Base-by-base conservation (phyloP, 2,113 vertebrate genomes). In the Tragelaphus buxtoni region DNA sequence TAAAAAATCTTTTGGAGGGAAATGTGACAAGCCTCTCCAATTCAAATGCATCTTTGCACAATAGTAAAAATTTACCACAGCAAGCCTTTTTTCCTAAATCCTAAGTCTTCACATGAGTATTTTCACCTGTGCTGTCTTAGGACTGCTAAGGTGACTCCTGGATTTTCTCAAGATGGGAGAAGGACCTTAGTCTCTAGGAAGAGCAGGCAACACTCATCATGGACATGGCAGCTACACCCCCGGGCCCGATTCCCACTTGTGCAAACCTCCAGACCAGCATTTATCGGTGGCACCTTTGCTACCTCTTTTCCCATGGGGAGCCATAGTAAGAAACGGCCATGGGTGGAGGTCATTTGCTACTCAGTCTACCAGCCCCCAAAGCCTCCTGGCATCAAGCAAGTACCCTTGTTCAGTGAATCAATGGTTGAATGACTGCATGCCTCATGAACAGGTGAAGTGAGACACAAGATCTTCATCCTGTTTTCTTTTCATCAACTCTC, bases 1-100 rank as follows among this genome's bases (percentile, higher is more conserved):
- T 92, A 56, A 90, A 95, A 42, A 86, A 58, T 35, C 83, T 94
- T 94, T 96, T 51, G 86, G 95, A 98, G 74, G 97, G 81, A 98
- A 97, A 98, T 20, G 95, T 76, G 97, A 97, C 83, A 97, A 95
- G 93, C 79, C 91, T 74, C 63, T 98, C 42, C 63, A 76, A 83
- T 97, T 98, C 90, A 92, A 95, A 7, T 72, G 82, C 35, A 77
- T 91, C 35, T 95, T 76, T 95, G 55, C 3, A 97, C n/a, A 85
- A 96, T 56, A 42, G 91, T 47, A 94, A 65, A 95, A 94, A 92
- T 69, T 53, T 85, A 30, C 97, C 92, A 93, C 93, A 97, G n/a
- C 60, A 96, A 97, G 76, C 42, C 32, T 30, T 51, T 47, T 63
- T 35, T 17, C 51, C 53, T 9, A 49, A 93, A 47, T 20, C 45